Evolutionary conservation across 2,113 vertebrate species (phyloP), one percentile per base, ranked within the genome.

Genomic region (Sphaerodactylus townsendi): DNA sequence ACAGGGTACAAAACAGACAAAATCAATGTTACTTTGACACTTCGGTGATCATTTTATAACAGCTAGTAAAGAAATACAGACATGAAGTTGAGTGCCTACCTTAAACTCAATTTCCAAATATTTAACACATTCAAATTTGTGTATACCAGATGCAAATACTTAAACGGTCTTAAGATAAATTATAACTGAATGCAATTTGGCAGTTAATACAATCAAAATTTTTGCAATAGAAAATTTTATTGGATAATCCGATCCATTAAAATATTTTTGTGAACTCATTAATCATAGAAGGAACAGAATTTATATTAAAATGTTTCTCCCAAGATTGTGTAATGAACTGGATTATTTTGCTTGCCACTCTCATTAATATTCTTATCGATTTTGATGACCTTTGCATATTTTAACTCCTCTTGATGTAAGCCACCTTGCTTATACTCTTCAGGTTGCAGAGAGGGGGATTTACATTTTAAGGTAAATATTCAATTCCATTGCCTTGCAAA

Each of bases 111-210:
- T 76, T 19, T 76, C 50, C 30, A 50, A 50, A 74, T 48, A 74
- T 48, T 48, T n/a, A 19, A n/a, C 14, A 48, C 28, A 74, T 30
- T 56, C 21, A 56, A 56, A 23, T 56, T 23, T 56, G 53, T 56
- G 4, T 56, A 56, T 23, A 53, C 50, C 23, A 56, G 53, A 56
- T 23, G 23, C 21, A 53, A 53, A 56, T 14, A 56, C 6, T 56
- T 56, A 6, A 74, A 30, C 10, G 59, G 88, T 84, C 33, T 59
- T 80, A 21, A 91, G 39, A 93, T 78, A 65, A 91, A 82, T 3
- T 77, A 2, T 46, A 89, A 82, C 50, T 72, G 39, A 79, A 77
- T 84, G 44, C 14, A 87, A 39, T 81, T 85, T 62, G 65, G 59
- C 71, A 64, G 2, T 65, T 85, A 71, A 83, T 37, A 90, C 17